A percentile compares a stretch with the other conserved stretches of the same genome.
phyloP scores from a whole-genome alignment of 2,888 invertebrate genomes.

The Troilus luridus region DNA sequence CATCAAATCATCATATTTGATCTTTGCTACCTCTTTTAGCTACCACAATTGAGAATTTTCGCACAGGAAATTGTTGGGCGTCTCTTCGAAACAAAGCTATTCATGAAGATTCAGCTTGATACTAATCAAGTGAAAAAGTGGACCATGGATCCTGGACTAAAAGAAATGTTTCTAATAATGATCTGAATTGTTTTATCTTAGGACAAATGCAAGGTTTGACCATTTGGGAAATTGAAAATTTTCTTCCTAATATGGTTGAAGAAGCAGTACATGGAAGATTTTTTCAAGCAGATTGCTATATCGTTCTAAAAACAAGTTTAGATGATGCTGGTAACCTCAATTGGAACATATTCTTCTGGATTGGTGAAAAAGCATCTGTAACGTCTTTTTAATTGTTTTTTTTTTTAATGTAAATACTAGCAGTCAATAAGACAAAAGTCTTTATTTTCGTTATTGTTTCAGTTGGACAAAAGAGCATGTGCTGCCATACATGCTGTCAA shows the following conservation, averaged over 20 bases:
- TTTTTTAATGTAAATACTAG: not conserved
- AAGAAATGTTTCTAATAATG: not conserved
- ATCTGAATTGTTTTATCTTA: not conserved
- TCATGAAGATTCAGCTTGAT: no score
- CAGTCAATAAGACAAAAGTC: not conserved
- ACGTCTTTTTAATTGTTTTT: slow-evolving; percentile 67
- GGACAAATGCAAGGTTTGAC: slow-evolving; percentile 90
- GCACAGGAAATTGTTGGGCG: no score
- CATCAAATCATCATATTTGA: no score
- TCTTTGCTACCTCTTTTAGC: no score
- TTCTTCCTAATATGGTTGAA: slow-evolving; percentile 94
- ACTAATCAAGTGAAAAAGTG: no score
- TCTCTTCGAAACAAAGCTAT: no score
- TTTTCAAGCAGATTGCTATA: slow-evolving; percentile 99
- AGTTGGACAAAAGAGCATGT: slow-evolving; percentile 95
- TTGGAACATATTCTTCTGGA: slow-evolving; percentile 99
- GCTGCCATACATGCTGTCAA: slow-evolving; percentile 99
- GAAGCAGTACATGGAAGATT: slow-evolving; percentile 85
- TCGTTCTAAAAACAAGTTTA: slow-evolving; percentile 88
- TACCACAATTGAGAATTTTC: no score
- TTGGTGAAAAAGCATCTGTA: slow-evolving; percentile 94
- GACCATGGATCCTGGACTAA: no score
- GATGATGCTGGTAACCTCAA: slow-evolving; percentile 87
- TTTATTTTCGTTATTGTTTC: slow-evolving; percentile 64
- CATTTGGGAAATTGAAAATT: slow-evolving; percentile 99